A percentile compares a stretch with the other conserved stretches of the same genome.
These are phyloP conservation scores for Melolontha melolontha DNA, from an alignment of 2,888 invertebrate species.

Conservation along the genomic window DNA sequence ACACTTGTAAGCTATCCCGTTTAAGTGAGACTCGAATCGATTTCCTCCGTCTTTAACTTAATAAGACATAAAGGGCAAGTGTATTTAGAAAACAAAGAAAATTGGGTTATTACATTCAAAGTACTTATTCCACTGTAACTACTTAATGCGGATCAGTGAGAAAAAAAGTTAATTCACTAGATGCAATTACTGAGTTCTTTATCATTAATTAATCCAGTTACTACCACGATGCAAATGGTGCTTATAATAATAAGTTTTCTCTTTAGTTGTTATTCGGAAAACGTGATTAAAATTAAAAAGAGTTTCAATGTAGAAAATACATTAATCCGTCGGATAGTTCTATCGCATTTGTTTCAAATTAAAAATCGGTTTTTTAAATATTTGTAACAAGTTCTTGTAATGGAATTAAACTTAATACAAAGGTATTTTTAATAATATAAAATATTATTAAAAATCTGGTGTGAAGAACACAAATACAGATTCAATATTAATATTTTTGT, in stretches of 20 bases:
- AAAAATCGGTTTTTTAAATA: too few relatives aligned
- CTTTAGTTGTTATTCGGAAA: too few relatives aligned
- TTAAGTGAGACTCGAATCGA: slow-evolving; percentile 24
- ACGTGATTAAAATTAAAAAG: too few relatives aligned
- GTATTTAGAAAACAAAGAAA: slow-evolving; percentile 9
- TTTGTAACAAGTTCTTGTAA: too few relatives aligned
- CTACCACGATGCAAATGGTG: neutral
- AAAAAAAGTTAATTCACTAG: neutral
- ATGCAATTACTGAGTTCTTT: slow-evolving; percentile 5
- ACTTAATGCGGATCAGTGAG: neutral
- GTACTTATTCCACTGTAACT: neutral
- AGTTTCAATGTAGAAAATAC: too few relatives aligned
- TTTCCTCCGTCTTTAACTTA: slow-evolving; percentile 44
- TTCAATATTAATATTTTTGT: too few relatives aligned
- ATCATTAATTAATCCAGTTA: neutral
- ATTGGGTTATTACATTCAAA: slow-evolving; percentile 20
- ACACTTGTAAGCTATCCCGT: slow-evolving; percentile 44
- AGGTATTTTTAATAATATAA: too few relatives aligned
- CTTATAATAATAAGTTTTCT: neutral
- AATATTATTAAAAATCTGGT: too few relatives aligned
- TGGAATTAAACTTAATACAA: too few relatives aligned
- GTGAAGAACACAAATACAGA: too few relatives aligned
- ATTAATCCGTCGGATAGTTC: too few relatives aligned
- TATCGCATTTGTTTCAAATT: too few relatives aligned
- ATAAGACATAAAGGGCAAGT: slow-evolving; percentile 33